A percentile compares a stretch with the other conserved stretches of the same genome.
Conservation (phyloP, 2,113 vertebrate species). For the Ondatra zibethicus region DNA sequence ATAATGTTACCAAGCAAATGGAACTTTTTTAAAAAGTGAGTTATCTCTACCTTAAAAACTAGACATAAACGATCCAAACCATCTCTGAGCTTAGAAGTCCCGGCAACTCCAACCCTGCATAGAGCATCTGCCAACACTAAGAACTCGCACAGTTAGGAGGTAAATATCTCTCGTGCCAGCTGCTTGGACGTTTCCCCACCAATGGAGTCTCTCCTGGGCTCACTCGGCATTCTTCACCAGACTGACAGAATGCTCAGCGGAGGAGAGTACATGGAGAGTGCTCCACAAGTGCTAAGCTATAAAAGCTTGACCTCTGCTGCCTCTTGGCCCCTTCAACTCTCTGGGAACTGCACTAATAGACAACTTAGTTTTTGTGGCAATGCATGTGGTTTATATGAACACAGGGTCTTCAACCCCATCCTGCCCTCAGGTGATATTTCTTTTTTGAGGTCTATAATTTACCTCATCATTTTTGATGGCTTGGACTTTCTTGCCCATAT, state of each 20-base stretch:
- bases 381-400: neutral
- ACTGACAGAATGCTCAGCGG: neutral
- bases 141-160: neutral
- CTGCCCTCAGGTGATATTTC: neutral
- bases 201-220: neutral
- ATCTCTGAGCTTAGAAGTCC: neutral
- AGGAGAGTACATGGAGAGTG: neutral
- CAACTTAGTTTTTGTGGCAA: neutral
- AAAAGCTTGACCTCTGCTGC: neutral
- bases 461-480: neutral
- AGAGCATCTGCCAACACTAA: neutral
- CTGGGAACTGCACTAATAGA: neutral
- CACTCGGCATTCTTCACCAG: neutral
- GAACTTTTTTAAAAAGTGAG: neutral
- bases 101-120: neutral
- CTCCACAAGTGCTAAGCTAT: neutral
- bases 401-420: neutral
- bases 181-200: neutral
- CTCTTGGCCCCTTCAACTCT: neutral
- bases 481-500: neutral
- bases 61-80: neutral
- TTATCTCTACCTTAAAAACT: neutral
- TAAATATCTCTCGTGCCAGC: neutral
- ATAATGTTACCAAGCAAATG: neutral
- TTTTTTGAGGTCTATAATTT: neutral